Base-by-base conservation (phyloP, 2,113 vertebrate genomes). In the Dasyprocta punctata region DNA sequence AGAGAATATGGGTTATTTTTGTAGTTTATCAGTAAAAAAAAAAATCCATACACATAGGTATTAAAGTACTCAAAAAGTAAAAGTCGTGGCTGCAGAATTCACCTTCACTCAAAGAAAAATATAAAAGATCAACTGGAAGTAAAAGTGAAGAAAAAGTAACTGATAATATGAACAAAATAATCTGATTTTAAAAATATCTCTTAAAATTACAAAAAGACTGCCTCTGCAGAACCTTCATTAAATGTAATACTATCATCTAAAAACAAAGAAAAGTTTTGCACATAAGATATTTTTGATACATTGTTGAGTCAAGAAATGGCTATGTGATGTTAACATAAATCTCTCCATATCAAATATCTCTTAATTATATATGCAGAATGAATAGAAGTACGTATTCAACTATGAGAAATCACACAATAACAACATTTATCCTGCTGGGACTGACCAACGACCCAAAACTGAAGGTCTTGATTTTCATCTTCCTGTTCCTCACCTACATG, bases 401-500 rank as follows among this genome's bases (percentile, higher is more conserved):
- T 17, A 96, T 92, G 87, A 91, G 38, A 93, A 96, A 96, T 16
- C 7, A 22, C 22, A 95, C 82, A 33, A 6, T 95, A 44, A 93
- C 90, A 71, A n/a, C 69, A 12, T 97, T 96, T 54, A 85, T 97
- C 63, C 84, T 97, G 10, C 75, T 87, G 60, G 95, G 93, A 90
- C 91, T 95, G 8, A 93, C 95, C 7, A 87, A 95, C 26, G 90
- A 92, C 41, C 78, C 41, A 7, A 8, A 54, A 1, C 33, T 94
- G 12, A 33, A 96, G 36, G 67, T 67, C 71, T 24, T 94, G n/a
- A 67, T 94, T 56, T 94, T 96, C 22, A 30, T 91, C 28, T 91
- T 96, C 61, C 56, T 96, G 10, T 30, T 84, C 20, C 33, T 96
- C 20, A 90, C 93, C 12, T 97, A 95, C n/a, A 71, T 61, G 2